phyloP scores from a whole-genome alignment of 2,113 vertebrate species.

The Zapus hudsonius region DNA sequence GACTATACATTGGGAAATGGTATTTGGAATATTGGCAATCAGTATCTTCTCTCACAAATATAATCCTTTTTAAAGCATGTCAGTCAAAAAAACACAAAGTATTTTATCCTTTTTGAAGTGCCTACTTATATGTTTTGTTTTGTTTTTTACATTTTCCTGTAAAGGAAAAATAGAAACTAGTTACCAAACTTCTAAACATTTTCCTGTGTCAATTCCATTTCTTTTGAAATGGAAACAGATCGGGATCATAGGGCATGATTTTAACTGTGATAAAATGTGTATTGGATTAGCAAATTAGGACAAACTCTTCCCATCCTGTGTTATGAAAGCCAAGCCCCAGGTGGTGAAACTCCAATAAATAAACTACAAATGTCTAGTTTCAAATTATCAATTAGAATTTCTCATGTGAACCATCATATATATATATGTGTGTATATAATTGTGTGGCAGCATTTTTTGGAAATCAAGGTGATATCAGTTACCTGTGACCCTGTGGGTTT shows the following conservation, averaged over 20 bases:
- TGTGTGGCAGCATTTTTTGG: constrained; percentile 27
- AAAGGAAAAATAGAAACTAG: constrained; percentile 45
- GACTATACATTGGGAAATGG: constrained; percentile 86
- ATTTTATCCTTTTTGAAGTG: constrained; percentile 76
- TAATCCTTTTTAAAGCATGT: constrained; percentile 75
- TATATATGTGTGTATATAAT: constrained; percentile 31
- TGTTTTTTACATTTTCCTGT: constrained; percentile 76
- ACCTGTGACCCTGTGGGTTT: too few relatives aligned
- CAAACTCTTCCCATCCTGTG: constrained; percentile 58
- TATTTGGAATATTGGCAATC: constrained; percentile 81
- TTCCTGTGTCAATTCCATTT: constrained; percentile 77
- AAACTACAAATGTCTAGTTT: constrained; percentile 64
- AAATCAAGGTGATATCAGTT: constrained; percentile 61
- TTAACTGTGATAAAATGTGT: constrained; percentile 61
- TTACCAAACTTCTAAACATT: constrained; percentile 68
- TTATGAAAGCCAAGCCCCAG: constrained; percentile 75
- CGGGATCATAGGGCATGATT: constrained; percentile 62
- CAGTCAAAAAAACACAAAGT: constrained; percentile 77
- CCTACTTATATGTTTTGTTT: constrained; percentile 64
- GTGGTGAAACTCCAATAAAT: constrained; percentile 79
- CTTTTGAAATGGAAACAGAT: constrained; percentile 80
- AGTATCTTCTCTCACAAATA: constrained; percentile 81
- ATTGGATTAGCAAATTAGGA: constrained; percentile 63
- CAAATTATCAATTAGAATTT: constrained; percentile 71
- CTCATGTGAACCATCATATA: constrained; percentile 48